Conservation (phyloP, 2,797 vertebrate genomes). For the Diplodus puntazzo region DNA sequence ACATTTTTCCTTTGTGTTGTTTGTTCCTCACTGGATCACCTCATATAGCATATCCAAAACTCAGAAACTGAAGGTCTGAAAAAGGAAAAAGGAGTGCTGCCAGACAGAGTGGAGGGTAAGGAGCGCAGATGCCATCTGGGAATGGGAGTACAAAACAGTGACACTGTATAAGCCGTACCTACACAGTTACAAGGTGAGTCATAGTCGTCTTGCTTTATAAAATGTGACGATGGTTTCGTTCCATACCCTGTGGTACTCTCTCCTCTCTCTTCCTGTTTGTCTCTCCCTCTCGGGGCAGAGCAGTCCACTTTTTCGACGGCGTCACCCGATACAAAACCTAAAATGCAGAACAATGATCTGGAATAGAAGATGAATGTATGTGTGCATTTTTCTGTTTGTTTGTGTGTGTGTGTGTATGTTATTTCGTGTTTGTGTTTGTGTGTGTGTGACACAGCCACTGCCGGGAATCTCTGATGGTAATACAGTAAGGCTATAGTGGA, state of each 20-base stretch:
- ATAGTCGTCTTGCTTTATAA: conserved; percentile 48
- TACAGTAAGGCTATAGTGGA: conserved; percentile 83
- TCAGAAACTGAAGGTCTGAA: conserved; percentile 83
- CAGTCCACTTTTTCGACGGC: conserved; percentile 44
- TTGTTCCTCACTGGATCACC: conserved; percentile 75
- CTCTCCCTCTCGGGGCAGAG: conserved; percentile 45
- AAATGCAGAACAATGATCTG: conserved; percentile 48
- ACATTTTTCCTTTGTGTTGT: conserved; percentile 83
- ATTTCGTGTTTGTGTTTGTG: conserved; percentile 21
- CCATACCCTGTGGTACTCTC: conserved; percentile 22
- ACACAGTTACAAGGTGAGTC: conserved; percentile 61
- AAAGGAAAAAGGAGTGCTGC: conserved; percentile 82
- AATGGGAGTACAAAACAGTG: conserved; percentile 67
- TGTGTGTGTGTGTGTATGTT: conserved; percentile 1
- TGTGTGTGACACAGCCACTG: conserved; percentile 77
- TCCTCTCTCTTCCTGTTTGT: conserved; percentile 39
- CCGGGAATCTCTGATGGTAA: conserved; percentile 77
- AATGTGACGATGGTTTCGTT: conserved; percentile 53
- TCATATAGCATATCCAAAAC: conserved; percentile 76
- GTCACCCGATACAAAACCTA: conserved; percentile 45
- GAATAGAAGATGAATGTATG: conserved; percentile 33
- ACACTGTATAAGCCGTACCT: conserved; percentile 54
- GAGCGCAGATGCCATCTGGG: conserved; percentile 71
- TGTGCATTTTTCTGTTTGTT: conserved; percentile 57
- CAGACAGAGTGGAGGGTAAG: conserved; percentile 69